Evolutionary conservation across 2,113 vertebrate genomes (phyloP).

Genomic region (Oncorhynchus masou): DNA sequence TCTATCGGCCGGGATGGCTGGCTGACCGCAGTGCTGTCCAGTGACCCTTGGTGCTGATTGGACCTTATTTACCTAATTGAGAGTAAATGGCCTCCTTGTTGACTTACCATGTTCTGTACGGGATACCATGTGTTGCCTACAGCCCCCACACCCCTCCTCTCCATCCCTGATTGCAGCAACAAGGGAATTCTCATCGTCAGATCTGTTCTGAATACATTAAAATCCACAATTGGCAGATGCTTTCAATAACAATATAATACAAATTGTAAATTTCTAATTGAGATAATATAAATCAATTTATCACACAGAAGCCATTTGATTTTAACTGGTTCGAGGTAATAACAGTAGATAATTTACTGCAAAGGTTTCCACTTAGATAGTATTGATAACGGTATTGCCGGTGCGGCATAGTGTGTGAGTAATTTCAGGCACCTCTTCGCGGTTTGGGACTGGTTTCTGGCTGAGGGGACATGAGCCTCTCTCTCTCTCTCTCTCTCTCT

Average conservation of each 20-base stretch:
- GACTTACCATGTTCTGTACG: constrained; percentile 52
- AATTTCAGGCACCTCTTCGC: background rate
- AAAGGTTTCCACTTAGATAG: background rate
- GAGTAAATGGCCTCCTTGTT: constrained; percentile 58
- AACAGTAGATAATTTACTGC: no score
- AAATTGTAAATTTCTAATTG: background rate
- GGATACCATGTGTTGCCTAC: constrained; percentile 36
- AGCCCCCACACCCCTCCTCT: background rate
- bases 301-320: background rate
- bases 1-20: background rate
- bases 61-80: constrained; percentile 79
- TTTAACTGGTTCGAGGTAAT: background rate
- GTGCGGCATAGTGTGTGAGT: background rate
- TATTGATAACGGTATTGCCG: background rate
- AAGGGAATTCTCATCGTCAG: constrained; percentile 30
- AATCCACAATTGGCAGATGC: background rate
- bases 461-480: background rate
- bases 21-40: constrained; percentile 73
- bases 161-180: constrained; percentile 24
- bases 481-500: no score
- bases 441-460: background rate
- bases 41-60: constrained; percentile 89
- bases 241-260: background rate
- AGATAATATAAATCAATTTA: background rate
- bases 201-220: constrained; percentile 20